Evolutionary conservation across 1,140 invertebrate genomes (phyloP).

Genomic region (Hyles vespertilio): DNA sequence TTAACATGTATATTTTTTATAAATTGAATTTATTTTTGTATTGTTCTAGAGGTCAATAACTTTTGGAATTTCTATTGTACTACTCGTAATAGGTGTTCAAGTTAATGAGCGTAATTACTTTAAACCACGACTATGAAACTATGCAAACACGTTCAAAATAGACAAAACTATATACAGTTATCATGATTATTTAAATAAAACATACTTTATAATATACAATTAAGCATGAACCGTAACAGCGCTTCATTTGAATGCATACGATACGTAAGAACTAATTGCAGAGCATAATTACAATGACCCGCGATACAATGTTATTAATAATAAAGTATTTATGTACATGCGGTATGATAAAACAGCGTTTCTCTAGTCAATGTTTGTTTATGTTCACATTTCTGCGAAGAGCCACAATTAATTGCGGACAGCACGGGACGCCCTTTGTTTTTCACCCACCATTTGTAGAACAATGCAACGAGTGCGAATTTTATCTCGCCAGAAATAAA

Average conservation of each 20-base stretch:
- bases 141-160: too few species aligned
- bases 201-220: not conserved
- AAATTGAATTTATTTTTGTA: too few species aligned
- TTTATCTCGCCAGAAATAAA: slow-evolving; percentile 57
- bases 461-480: slow-evolving; percentile 56
- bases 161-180: too few species aligned
- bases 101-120: too few species aligned
- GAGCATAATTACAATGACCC: slow-evolving; percentile 33
- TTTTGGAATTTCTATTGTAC: too few species aligned
- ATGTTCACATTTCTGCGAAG: slow-evolving; percentile 54
- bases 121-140: too few species aligned
- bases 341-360: slow-evolving; percentile 53
- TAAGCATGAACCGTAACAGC: slow-evolving; percentile 3
- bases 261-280: not conserved
- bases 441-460: slow-evolving; percentile 56
- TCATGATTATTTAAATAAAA: too few species aligned
- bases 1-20: too few species aligned
- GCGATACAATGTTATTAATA: slow-evolving; percentile 42
- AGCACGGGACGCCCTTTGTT: slow-evolving; percentile 48
- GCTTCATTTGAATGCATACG: too few species aligned
- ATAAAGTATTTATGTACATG: slow-evolving; percentile 53
- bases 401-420: slow-evolving; percentile 63
- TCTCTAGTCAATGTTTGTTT: slow-evolving; percentile 43
- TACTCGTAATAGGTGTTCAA: too few species aligned
- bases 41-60: too few species aligned